phyloP scores from a whole-genome alignment of 2,797 vertebrate species.

The Apogon talboti region DNA sequence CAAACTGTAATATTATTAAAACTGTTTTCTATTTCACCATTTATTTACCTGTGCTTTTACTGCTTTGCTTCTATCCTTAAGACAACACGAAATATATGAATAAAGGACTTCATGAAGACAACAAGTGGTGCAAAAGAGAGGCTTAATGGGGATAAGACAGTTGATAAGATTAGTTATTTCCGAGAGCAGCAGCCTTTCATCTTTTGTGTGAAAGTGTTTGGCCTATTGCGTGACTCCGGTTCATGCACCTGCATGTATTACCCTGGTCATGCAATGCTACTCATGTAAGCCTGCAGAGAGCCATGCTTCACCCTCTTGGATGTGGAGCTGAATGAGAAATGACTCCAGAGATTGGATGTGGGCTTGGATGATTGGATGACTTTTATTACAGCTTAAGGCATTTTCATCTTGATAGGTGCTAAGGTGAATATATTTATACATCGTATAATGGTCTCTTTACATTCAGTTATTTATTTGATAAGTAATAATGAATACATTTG shows the following conservation, averaged over 20 bases:
- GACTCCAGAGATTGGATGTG: conserved; percentile 1
- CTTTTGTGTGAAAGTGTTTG: conserved; percentile 4
- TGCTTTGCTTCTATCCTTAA: not conserved
- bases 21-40: not conserved
- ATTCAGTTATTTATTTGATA: too few relatives aligned
- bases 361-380: too few relatives aligned
- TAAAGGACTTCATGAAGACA: not conserved
- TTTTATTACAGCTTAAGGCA: conserved; percentile 1
- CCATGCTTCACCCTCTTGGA: conserved; percentile 25
- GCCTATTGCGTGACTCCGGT: not conserved
- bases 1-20: too few relatives aligned
- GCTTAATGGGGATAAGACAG: too few relatives aligned
- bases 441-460: too few relatives aligned
- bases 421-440: too few relatives aligned
- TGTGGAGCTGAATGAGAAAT: conserved; percentile 10
- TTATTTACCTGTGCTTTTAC: not conserved
- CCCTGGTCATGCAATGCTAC: conserved; percentile 17
- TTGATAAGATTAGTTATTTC: not conserved
- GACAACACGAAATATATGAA: not conserved
- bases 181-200: conserved; percentile 8
- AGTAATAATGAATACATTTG: too few relatives aligned
- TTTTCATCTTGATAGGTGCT: too few relatives aligned
- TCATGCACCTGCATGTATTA: conserved; percentile 11
- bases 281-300: conserved; percentile 5
- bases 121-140: too few relatives aligned